Base-by-base conservation (phyloP, 64 coral and sea anemone genomes). In the Astreopora myriophthalma region DNA sequence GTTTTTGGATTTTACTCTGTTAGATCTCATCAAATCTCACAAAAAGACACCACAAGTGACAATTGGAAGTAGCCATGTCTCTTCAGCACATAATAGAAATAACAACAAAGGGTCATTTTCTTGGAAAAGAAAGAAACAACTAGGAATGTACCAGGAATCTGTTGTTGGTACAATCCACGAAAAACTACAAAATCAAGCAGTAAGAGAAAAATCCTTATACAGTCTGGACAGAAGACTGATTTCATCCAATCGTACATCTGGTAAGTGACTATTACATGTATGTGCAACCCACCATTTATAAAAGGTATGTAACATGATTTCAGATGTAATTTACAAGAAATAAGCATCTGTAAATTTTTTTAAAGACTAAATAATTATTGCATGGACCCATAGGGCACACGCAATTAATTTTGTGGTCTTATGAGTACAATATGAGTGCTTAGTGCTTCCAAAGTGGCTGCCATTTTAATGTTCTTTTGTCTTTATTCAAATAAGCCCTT, bases 1-100 rank as follows among this genome's bases (percentile, higher is more conserved):
- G 13, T 72, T 60, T 28, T 55, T 75, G 67, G 46, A 66, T 33
- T 25, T 78, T 87, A 33, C 14, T 83, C 3, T n/a, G 34, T 24
- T 20, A 94, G 92, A 82, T 72, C 75, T 95, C 17, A 86, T 91
- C 39, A 36, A 77, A 20, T 86, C 92, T 8, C 92, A 94, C 78
- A 89, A 94, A 51, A 24, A 81, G 42, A 23, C 22, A 37, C 37
- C 49, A 32, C 36, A 79, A 60, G 16, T 6, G 48, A 92, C 14
- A 38, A 20, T 12, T 38, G 26, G 22, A 38, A 25, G n/a, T 44
- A 83, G 40, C 3, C 30, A 71, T 37, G 57, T 7, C 51, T 27
- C 17, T 29, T 74, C 48, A 38, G 0, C 37, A 5, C n/a, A 36
- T 7, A 20, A 17, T 14, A 42, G 14, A 28, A 64, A 46, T 16